phyloP scores from a whole-genome alignment of 2,113 vertebrate genomes.

The Typhlomys cinereus region DNA sequence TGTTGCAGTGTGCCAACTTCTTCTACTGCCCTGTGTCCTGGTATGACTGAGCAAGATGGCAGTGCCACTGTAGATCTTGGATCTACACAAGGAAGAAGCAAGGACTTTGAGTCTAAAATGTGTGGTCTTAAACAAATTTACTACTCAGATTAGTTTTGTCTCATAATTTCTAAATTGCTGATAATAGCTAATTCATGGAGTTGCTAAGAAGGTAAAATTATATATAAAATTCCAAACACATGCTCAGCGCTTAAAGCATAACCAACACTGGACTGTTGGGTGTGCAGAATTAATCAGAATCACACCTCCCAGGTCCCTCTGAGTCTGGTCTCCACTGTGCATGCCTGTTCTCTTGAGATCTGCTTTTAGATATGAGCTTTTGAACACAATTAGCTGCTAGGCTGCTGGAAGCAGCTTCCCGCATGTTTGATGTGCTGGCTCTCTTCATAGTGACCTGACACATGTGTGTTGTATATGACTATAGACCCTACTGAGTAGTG shows the following conservation, averaged over 20 bases:
- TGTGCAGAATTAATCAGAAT: not conserved
- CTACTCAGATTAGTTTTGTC: not conserved
- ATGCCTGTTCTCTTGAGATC: not conserved
- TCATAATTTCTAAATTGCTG: not conserved
- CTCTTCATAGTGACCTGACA: not conserved
- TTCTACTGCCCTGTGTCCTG: fast-evolving
- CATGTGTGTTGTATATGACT: not conserved
- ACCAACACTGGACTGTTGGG: not conserved
- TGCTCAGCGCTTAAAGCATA: not conserved
- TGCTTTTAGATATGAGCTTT: conserved; percentile 18
- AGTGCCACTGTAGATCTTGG: not conserved
- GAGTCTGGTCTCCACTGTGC: not conserved
- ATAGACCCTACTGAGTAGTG: not conserved
- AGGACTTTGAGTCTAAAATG: not conserved
- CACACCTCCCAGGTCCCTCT: not conserved
- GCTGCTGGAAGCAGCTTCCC: conserved; percentile 18
- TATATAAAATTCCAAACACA: not conserved
- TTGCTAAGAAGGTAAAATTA: not conserved
- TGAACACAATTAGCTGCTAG: conserved; percentile 35
- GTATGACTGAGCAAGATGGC: not conserved
- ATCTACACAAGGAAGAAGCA: not conserved
- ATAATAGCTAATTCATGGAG: not conserved
- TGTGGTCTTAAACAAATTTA: not conserved
- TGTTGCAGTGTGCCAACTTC: not conserved
- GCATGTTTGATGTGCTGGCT: conserved; percentile 31